Evolutionary conservation across 2,113 vertebrate genomes (phyloP).

Genomic region (Sander lucioperca): DNA sequence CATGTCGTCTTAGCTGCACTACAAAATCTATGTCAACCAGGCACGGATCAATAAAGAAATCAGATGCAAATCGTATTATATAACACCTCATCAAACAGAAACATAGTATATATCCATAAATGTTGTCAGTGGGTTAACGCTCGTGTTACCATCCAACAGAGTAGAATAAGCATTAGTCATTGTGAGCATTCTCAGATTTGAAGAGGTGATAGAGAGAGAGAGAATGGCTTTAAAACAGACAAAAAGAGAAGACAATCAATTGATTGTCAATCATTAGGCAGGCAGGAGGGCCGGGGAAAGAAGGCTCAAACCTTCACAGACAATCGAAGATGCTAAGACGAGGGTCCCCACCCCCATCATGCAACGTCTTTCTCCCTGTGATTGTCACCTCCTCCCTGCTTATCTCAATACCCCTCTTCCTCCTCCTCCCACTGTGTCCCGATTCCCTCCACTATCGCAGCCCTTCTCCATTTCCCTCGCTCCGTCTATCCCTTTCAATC

Average conservation of each 20-base stretch:
- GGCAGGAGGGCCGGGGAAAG: constrained; percentile 26
- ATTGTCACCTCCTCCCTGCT: constrained; percentile 50
- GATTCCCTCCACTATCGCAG: constrained; percentile 53
- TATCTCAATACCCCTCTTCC: constrained; percentile 40
- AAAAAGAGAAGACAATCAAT: constrained; percentile 74
- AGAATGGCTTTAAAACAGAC: constrained; percentile 52
- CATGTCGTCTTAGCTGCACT: constrained; percentile 6
- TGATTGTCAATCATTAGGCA: constrained; percentile 74
- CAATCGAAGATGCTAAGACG: constrained; percentile 70
- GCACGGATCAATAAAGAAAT: constrained; percentile 60
- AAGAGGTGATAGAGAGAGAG: constrained; percentile 4
- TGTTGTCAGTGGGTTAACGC: constrained; percentile 3
- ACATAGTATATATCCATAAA: constrained; percentile 24
- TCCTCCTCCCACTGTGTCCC: constrained; percentile 19
- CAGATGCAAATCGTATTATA: constrained; percentile 53
- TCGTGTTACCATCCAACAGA: background rate
- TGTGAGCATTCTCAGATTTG: constrained; percentile 1
- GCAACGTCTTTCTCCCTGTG: constrained; percentile 54
- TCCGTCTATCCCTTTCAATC: constrained; percentile 38
- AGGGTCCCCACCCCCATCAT: constrained; percentile 65
- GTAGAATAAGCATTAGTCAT: background rate
- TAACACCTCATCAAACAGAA: constrained; percentile 50
- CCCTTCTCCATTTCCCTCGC: constrained; percentile 72
- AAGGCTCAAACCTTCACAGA: constrained; percentile 62
- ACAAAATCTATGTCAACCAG: constrained; percentile 34